Base-by-base conservation (phyloP, 2,113 vertebrate genomes). In the Syngnathus floridae region DNA sequence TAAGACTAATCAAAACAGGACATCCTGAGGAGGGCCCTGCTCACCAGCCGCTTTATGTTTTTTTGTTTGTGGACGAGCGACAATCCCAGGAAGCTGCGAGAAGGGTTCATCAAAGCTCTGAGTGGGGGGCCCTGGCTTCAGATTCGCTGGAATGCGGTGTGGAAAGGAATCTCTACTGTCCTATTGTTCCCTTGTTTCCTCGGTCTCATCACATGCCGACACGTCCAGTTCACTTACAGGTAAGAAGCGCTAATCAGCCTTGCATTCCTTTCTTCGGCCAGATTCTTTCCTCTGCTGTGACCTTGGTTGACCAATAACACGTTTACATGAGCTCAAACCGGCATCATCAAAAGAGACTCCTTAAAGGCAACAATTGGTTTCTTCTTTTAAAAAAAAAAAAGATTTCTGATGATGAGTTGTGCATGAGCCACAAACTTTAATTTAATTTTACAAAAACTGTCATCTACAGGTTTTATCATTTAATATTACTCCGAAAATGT, bases 1-100 rank as follows among this genome's bases (percentile, higher is more conserved):
- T 93, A 95, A 93, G 91, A 83, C 93, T 94, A 93, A 94, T 97
- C 94, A 98, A 96, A 97, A 98, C 97, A 99, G 96, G 96, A 99
- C 93, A 97, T 99, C 96, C 97, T 98, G 94, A 91, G 36, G 91
- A 89, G 71, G 91, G 93, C 91, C 78, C 71, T 67, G 62, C 79
- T 84, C 74, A 87, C 90, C 86, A 78, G 45, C 76, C 75, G 69
- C 84, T 87, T 82, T 62, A 78, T 86, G 82, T 87, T 85, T 86
- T 84, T 87, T 91, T 90, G 93, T 95, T 95, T 93, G 92, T 80
- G 75, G 90, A 91, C 89, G 87, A 93, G 93, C 92, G 92, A 98
- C 95, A 97, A 97, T 98, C 95, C 96, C 96, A 99, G 97, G 97
- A 99, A 99, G 93, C 92, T 3, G 65, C 86, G 88, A 93, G 93